phyloP scores from a whole-genome alignment of 2,888 invertebrate species.

The Atrina japonica region DNA sequence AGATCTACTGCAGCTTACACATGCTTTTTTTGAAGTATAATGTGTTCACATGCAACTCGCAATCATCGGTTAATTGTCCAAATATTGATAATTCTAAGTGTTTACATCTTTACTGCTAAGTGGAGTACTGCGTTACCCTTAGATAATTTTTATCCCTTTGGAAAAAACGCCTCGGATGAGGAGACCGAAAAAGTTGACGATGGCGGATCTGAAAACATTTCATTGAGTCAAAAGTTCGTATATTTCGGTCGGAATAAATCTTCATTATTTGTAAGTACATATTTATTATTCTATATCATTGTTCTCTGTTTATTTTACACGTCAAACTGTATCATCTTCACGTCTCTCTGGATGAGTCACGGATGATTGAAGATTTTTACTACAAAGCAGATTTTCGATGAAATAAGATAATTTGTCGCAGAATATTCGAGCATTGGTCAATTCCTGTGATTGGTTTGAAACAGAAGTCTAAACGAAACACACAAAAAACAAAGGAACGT shows the following conservation, averaged over 20 bases:
- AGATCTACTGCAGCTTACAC: no score
- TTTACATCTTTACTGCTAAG: constrained; percentile 30
- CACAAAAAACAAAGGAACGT: no score
- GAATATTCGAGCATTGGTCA: no score
- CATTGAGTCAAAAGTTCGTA: constrained; percentile 46
- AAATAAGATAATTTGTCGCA: no score
- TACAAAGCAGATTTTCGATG: no score
- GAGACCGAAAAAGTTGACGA: constrained; percentile 50
- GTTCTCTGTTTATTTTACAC: no score
- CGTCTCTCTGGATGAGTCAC: no score
- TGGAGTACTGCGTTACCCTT: constrained; percentile 30
- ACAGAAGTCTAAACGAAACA: no score
- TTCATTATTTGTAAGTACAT: constrained; percentile 60
- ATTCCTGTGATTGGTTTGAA: no score
- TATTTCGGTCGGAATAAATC: constrained; percentile 54
- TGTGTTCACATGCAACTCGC: constrained; percentile 51
- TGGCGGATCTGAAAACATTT: constrained; percentile 56
- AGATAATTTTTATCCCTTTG: constrained; percentile 52
- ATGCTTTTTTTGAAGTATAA: constrained; percentile 48
- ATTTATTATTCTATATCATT: no score
- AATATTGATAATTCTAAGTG: constrained; percentile 37
- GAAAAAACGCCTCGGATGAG: constrained; percentile 38
- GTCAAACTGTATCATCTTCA: no score
- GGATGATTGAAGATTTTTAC: no score
- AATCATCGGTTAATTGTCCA: constrained; percentile 39